Evolutionary conservation across 2,888 invertebrate genomes (phyloP).

Genomic region (Emmelina monodactyla): DNA sequence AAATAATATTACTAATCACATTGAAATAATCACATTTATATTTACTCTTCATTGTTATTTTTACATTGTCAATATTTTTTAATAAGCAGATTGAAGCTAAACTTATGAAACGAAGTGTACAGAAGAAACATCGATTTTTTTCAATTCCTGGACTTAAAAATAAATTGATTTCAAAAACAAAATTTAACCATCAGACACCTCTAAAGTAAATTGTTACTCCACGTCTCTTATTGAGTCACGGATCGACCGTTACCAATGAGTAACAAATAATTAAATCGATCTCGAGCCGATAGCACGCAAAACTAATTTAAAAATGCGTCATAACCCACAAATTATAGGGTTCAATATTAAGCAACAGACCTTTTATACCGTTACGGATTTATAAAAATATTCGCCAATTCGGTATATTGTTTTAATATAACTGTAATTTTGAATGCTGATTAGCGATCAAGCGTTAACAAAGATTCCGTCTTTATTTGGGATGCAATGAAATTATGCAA

Average conservation of each 20-base stretch:
- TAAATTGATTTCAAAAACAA: too few species aligned
- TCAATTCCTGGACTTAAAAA: too few species aligned
- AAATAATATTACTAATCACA: too few species aligned
- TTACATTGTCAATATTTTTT: too few species aligned
- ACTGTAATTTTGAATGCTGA: constrained; percentile 22
- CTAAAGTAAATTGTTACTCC: constrained; percentile 30
- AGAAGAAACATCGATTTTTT: too few species aligned
- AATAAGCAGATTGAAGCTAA: too few species aligned
- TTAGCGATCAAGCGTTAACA: constrained; percentile 5
- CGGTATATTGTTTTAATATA: constrained; percentile 42
- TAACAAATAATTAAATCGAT: constrained; percentile 57
- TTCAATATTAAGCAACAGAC: constrained; percentile 18
- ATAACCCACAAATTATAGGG: constrained; percentile 21
- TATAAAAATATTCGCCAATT: constrained; percentile 37
- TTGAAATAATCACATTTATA: too few species aligned
- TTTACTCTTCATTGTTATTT: too few species aligned
- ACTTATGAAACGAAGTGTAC: too few species aligned
- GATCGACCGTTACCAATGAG: constrained; percentile 52
- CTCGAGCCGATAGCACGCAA: constrained; percentile 28
- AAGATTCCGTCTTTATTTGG: neutral
- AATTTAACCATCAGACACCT: too few species aligned
- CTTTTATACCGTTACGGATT: constrained; percentile 35
- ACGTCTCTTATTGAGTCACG: too few species aligned
- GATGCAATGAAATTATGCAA: neutral
- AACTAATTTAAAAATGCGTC: constrained; percentile 24